Evolutionary conservation across 2,888 invertebrate genomes (phyloP).

Genomic region (Ceratothoa steindachneri): DNA sequence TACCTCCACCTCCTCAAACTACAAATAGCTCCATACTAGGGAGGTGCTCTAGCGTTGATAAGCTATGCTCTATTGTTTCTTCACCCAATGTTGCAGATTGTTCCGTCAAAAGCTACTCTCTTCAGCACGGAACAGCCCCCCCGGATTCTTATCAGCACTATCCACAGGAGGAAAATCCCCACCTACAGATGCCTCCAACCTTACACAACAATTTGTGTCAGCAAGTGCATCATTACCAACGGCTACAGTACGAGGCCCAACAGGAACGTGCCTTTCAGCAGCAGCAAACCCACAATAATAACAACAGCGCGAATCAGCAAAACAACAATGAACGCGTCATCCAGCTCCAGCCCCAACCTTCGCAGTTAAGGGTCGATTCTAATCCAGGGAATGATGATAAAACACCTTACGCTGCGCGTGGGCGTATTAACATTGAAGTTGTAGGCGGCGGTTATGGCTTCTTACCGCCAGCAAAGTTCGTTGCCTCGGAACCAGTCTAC

Average conservation of each 20-base stretch:
- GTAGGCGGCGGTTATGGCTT: conserved; percentile 45
- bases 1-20: conserved; percentile 19
- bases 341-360: no score
- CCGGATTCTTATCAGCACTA: conserved; percentile 24
- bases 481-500: conserved; percentile 45
- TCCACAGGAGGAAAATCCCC: background rate
- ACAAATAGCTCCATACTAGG: conserved; percentile 6
- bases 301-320: conserved; percentile 8
- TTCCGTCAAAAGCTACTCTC: conserved; percentile 55
- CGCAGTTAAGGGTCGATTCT: background rate
- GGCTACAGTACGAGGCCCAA: background rate
- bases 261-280: background rate
- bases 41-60: conserved; percentile 43
- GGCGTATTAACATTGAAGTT: conserved; percentile 39
- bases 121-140: conserved; percentile 51
- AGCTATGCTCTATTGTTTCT: conserved; percentile 32
- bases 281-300: conserved; percentile 1
- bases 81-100: conserved; percentile 25
- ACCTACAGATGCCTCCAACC: no score
- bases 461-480: conserved; percentile 44
- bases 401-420: background rate
- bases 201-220: background rate
- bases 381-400: background rate
- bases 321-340: background rate
- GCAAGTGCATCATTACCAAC: conserved; percentile 5